phyloP scores from a whole-genome alignment of 2,888 invertebrate genomes.

The Apodemia hepburni region DNA sequence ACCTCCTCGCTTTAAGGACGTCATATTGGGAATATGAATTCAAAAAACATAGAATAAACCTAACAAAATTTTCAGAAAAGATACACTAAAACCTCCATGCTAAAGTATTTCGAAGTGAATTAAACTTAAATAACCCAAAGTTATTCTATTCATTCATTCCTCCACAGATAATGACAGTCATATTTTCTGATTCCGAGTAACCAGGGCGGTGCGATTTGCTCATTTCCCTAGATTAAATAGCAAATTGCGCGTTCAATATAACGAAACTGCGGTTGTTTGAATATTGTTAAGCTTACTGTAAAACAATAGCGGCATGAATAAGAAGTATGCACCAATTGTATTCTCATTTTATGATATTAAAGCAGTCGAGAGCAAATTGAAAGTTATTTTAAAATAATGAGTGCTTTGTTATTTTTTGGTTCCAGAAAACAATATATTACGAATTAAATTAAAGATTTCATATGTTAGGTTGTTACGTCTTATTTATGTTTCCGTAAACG shows the following conservation, averaged over 20 bases:
- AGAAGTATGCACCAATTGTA: constrained; percentile 6
- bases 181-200: background rate
- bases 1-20: no score
- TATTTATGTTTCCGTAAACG: no score
- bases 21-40: no score
- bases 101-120: background rate
- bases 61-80: no score
- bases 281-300: constrained; percentile 13
- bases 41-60: no score
- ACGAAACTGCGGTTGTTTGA: constrained; percentile 12
- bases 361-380: background rate
- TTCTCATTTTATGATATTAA: background rate
- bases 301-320: constrained; percentile 11
- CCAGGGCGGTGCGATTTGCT: constrained; percentile 6
- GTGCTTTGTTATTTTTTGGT: background rate
- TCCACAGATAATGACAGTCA: background rate
- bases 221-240: constrained; percentile 14
- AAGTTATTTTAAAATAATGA: background rate
- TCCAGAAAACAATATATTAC: no score
- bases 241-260: constrained; percentile 11
- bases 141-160: background rate
- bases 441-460: no score
- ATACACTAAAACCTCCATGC: background rate
- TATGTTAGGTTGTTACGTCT: no score
- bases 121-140: background rate